These are phyloP conservation scores for Petrolisthes manimaculis DNA, from an alignment of 2,888 invertebrate genomes.

Conservation along the genomic window DNA sequence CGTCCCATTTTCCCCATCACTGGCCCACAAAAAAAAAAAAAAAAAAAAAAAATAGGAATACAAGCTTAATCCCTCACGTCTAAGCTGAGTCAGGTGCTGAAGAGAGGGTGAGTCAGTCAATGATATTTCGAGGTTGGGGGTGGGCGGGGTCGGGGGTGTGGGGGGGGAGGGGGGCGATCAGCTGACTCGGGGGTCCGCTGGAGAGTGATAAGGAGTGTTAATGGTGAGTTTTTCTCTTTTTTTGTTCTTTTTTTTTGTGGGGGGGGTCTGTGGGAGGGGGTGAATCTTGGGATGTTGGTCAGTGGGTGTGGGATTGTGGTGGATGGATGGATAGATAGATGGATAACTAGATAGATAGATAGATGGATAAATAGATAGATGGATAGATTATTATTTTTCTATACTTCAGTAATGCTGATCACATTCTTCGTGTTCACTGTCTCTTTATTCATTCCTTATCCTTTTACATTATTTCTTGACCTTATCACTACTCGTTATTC, in stretches of 20 bases:
- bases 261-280: background rate
- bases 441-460: background rate
- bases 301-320: too few relatives aligned
- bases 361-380: too few relatives aligned
- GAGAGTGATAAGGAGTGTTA: slow-evolving; percentile 25
- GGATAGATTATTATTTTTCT: too few relatives aligned
- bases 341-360: too few relatives aligned
- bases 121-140: background rate
- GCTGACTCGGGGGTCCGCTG: background rate
- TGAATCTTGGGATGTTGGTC: background rate
- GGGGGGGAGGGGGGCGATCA: background rate
- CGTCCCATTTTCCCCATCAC: background rate
- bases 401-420: too few relatives aligned
- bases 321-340: too few relatives aligned
- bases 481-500: too few relatives aligned
- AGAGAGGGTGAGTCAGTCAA: slow-evolving; percentile 19
- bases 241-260: too few relatives aligned
- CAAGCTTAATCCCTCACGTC: slow-evolving; percentile 3
- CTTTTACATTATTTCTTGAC: too few relatives aligned
- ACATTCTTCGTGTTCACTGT: too few relatives aligned
- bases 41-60: background rate
- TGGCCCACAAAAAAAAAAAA: background rate
- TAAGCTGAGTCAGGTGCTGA: slow-evolving; percentile 29
- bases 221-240: slow-evolving; percentile 18
- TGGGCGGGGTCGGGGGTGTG: background rate